Evolutionary conservation across 1,140 invertebrate species (phyloP).

Genomic region (Venustaconcha ellipsiformis): DNA sequence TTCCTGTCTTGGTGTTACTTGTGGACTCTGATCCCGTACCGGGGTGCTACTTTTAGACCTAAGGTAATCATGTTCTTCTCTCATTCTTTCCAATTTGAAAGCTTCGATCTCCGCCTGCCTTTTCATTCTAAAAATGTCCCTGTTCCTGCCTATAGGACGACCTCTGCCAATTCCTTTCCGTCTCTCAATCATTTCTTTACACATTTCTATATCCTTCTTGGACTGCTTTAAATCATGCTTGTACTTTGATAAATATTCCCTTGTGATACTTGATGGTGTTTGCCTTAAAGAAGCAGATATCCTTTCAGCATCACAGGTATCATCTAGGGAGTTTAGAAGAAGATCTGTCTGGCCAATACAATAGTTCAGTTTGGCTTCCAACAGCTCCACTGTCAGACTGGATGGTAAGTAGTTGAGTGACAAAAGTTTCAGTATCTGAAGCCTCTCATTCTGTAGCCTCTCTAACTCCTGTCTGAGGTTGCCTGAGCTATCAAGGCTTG

Average conservation of each 20-base stretch:
- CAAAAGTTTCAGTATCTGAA: conserved; percentile 45
- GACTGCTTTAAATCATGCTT: conserved; percentile 33
- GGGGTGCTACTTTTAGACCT: conserved; percentile 24
- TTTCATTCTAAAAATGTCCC: conserved; percentile 15
- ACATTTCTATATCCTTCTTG: conserved; percentile 35
- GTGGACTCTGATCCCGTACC: conserved; percentile 22
- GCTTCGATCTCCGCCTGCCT: conserved; percentile 40
- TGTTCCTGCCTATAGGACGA: conserved; percentile 9
- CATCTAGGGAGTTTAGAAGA: conserved; percentile 43
- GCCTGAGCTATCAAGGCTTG: not conserved
- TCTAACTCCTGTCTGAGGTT: conserved; percentile 12
- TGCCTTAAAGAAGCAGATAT: conserved; percentile 6
- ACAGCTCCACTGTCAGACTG: conserved; percentile 46
- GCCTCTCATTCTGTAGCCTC: conserved; percentile 20
- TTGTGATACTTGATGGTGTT: conserved; percentile 1
- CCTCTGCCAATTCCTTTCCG: conserved; percentile 10
- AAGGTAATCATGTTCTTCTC: conserved; percentile 32
- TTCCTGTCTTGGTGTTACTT: conserved; percentile 19
- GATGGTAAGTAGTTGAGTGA: conserved; percentile 39
- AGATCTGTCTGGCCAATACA: conserved; percentile 53
- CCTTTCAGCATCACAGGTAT: conserved; percentile 18
- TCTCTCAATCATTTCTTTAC: conserved; percentile 22
- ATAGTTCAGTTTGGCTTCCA: conserved; percentile 54
- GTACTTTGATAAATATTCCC: conserved; percentile 30
- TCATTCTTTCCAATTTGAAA: conserved; percentile 40